Base-by-base conservation (phyloP, 2,797 vertebrate genomes). In the Meriones psammophilus region DNA sequence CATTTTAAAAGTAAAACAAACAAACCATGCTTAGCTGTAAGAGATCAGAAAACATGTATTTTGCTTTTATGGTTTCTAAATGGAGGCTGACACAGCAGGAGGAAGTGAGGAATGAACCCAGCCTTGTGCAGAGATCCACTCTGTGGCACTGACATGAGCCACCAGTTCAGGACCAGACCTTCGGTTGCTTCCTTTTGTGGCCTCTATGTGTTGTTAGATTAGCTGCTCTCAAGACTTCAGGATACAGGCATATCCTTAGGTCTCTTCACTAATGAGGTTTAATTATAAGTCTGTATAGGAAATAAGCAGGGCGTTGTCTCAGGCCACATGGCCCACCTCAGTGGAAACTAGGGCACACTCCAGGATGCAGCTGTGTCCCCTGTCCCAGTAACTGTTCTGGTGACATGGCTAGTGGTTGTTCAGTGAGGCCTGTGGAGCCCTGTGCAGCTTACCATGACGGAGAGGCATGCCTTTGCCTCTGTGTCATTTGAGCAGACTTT, bases 41-140 rank as follows among this genome's bases (percentile, higher is more conserved):
- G 12, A 39, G 64, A 93, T 6, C 26, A 28, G 10, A 8, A 36
- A 74, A 24, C 3, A n/a, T 58, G 2, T 68, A 74, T 58, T 73
- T 95, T 22, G 26, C 17, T 74, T 90, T 80, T 33, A 20, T 26
- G 69, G 17, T 56, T 89, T 93, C 81, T 95, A 69, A 79, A 24
- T 24, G 4, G 42, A 89, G 28, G 8, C 13, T 71, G 30, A 46
- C n/a, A 73, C 92, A 73, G 17, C 79, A 89, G n/a, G 42, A 79
- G 64, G 39, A 9, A 10, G 56, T 54, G 18, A 58, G 39, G 79
- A 84, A 79, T 15, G n/a, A 84, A 9, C 79, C 24, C 28, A 42
- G 79, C 8, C 20, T n/a, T 50, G 2, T 79, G 28, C 56, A 78
- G 28, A 69, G 50, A 92, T 54, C 39, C 33, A n/a, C 81, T 33